Base-by-base conservation (phyloP, 2,797 vertebrate species). In the Thalassophryne amazonica region DNA sequence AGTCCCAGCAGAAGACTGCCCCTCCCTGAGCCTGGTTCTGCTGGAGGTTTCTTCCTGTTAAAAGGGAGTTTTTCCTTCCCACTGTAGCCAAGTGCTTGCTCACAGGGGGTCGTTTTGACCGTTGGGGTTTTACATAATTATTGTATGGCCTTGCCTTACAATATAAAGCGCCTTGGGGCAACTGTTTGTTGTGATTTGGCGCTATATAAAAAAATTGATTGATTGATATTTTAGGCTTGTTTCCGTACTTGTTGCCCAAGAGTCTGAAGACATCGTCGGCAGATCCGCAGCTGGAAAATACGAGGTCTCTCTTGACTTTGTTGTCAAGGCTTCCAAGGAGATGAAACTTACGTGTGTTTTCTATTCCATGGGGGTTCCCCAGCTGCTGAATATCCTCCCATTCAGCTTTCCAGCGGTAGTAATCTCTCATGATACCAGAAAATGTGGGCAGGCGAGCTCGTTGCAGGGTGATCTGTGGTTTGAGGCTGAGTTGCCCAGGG, bases 401-500 rank as follows among this genome's bases (percentile, higher is more conserved):
- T n/a, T 48, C 43, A 16, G 19, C 23, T 27, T 41, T 40, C 49
- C 49, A 52, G 5, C 24, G 31, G 7, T 55, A 45, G 7, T 29
- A 45, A 12, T 45, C 18, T 4, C 23, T 22, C 30, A 55, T 36
- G 33, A 45, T 12, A 16, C 40, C 31, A 3, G 21, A 37, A 5
- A 55, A 55, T 11, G 13, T 7, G 12, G 32, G 30, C 15, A 55
- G 39, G 4, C 40, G 18, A 29, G 40, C 19, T 2, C 40, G 3
- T 20, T 45, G 52, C 7, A 36, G 24, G 12, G n/a, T 43, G 1
- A 43, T 30, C n/a, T 8, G 27, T 24, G 16, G 40, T 18, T 31
- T 43, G 24, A 31, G 7, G 14, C 30, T 6, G 27, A 20, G 30
- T 9, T 27, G 4, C 17, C 25, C 12, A 4, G 40, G 17, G 24